A percentile compares a stretch with the other conserved stretches of the same genome.
Conservation (phyloP, 2,888 invertebrate genomes). For the Barypeithes pellucidus region DNA sequence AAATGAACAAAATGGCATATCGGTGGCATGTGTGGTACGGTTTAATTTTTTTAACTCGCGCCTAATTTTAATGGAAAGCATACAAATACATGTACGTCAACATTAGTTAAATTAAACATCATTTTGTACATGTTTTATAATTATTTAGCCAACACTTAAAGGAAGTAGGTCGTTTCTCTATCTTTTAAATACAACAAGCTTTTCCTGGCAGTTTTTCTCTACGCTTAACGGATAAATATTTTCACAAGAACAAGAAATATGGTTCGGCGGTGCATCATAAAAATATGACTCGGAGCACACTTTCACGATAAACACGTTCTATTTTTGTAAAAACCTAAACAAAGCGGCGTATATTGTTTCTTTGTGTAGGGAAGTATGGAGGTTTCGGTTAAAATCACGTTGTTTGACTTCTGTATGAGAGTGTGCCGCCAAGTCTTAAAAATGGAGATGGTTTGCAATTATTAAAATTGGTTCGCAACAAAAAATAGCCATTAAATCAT, state of each 20-base stretch:
- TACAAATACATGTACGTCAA: neutral
- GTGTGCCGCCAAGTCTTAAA: no score
- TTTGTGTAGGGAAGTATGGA: slow-evolving; percentile 11
- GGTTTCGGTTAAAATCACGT: slow-evolving; percentile 11
- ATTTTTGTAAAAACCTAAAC: slow-evolving; percentile 37
- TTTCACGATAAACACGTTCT: slow-evolving; percentile 46
- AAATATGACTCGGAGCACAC: slow-evolving; percentile 44
- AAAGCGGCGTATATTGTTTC: slow-evolving; percentile 19
- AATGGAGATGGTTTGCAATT: no score
- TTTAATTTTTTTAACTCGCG: neutral
- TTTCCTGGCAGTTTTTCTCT: slow-evolving; percentile 31
- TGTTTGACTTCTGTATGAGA: no score
- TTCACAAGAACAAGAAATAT: slow-evolving; percentile 33
- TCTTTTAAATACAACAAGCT: slow-evolving; percentile 12
- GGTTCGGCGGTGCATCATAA: no score
- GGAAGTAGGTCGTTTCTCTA: slow-evolving; percentile 32
- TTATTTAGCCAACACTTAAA: slow-evolving; percentile 11
- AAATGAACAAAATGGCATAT: no score
- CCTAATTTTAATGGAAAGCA: slow-evolving; percentile 7
- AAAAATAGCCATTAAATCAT: no score
- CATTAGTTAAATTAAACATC: slow-evolving; percentile 5
- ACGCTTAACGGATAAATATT: slow-evolving; percentile 27
- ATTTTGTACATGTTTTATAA: neutral
- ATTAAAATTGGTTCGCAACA: no score
- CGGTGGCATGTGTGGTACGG: no score